phyloP scores from a whole-genome alignment of 1,140 invertebrate genomes.

The Rhopalosiphum padi region DNA sequence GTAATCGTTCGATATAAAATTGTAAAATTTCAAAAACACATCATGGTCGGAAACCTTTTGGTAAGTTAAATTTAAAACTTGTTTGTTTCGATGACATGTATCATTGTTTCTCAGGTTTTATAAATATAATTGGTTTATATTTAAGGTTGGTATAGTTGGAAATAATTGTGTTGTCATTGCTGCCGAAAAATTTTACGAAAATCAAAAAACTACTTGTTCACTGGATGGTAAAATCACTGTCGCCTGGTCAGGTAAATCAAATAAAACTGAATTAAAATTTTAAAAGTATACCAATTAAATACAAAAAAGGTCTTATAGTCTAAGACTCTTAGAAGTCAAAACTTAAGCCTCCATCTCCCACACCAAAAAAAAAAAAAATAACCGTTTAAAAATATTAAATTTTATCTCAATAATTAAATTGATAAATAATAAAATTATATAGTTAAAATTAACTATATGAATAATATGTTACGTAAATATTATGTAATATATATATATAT shows the following conservation, averaged over 20 bases:
- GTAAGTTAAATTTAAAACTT: neutral
- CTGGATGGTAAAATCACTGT: constrained; percentile 36
- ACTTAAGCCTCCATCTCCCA: too few relatives aligned
- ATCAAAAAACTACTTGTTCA: neutral
- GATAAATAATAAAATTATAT: too few relatives aligned
- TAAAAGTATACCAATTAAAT: neutral
- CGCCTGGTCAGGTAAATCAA: constrained; percentile 27
- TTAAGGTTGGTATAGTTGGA: constrained; percentile 29
- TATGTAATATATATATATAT: too few relatives aligned
- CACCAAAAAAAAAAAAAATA: too few relatives aligned
- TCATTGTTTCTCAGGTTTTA: neutral
- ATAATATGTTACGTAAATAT: too few relatives aligned
- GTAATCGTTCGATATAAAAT: neutral
- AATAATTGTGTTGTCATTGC: constrained; percentile 42
- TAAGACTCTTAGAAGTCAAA: too few relatives aligned
- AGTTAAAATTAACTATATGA: too few relatives aligned
- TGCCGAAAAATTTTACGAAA: neutral
- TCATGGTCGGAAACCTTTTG: neutral
- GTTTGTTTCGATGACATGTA: neutral
- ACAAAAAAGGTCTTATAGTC: too few relatives aligned
- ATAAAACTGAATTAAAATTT: neutral
- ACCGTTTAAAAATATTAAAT: too few relatives aligned
- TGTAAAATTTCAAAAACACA: neutral
- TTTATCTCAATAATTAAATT: too few relatives aligned
- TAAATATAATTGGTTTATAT: neutral